phyloP scores from a whole-genome alignment of 1,140 invertebrate genomes.

The Euwallacea similis region DNA sequence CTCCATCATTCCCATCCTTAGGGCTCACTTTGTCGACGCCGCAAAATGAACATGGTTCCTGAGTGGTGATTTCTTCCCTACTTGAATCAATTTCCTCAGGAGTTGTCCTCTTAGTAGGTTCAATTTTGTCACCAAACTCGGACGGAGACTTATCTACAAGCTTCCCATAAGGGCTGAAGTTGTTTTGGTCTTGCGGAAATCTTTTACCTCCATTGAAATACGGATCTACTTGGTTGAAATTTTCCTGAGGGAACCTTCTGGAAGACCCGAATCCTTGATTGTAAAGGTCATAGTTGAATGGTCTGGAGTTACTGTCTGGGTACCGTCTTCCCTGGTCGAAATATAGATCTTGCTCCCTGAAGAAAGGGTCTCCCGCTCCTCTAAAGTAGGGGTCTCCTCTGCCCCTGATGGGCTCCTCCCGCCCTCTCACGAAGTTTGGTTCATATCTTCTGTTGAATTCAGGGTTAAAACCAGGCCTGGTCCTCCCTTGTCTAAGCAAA shows the following conservation, averaged over 20 bases:
- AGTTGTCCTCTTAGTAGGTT: not conserved
- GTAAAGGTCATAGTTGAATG: not conserved
- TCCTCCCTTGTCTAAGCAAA: conserved; percentile 13
- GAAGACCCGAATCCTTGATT: no score
- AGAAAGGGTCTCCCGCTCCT: no score
- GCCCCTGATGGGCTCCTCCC: not conserved
- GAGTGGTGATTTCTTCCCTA: conserved; percentile 28
- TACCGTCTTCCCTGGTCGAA: not conserved
- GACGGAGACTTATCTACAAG: not conserved
- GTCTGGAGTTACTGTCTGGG: not conserved
- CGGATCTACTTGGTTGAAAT: not conserved
- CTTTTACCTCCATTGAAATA: not conserved
- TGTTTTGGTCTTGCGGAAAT: not conserved
- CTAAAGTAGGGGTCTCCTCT: not conserved
- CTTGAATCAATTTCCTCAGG: not conserved
- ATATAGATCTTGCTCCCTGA: not conserved
- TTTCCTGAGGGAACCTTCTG: not conserved
- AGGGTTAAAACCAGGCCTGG: not conserved
- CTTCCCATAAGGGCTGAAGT: not conserved
- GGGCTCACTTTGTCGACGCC: conserved; percentile 26
- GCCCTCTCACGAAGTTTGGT: not conserved
- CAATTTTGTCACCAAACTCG: not conserved
- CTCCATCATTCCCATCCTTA: conserved; percentile 20
- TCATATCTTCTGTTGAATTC: not conserved
- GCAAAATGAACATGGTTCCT: conserved; percentile 25